Evolutionary conservation across 2,888 invertebrate species (phyloP), one percentile per base, ranked within the genome.

Genomic region (Aphodius granarius): DNA sequence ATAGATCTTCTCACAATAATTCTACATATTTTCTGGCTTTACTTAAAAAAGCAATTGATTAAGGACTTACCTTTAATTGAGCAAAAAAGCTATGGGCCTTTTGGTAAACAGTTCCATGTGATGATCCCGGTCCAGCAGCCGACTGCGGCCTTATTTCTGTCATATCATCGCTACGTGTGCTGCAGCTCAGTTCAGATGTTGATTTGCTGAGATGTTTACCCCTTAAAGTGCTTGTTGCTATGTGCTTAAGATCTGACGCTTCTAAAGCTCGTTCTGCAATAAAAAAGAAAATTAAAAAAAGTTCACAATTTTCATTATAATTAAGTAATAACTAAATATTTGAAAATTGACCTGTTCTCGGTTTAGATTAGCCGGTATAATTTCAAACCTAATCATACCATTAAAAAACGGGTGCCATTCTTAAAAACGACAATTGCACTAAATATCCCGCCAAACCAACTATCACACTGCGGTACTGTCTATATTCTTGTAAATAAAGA

Each of bases 61-160:
- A 43, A 43, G 13, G 9, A 3, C 83, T 85, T 86, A 92, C 92
- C 89, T 94, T 94, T 73, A 95, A 88, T 82, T 94, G 94, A 79
- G 92, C 92, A 85, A 95, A 94, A 87, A 95, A 95, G 80, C 94
- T 94, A 84, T 94, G 94, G 0, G 95, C 95, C 82, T 93, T 91
- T 85, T 95, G 94, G 73, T 95, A 92, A 71, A 95, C 94, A 63
- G 93, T 92, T 0, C 91, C 88, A 78, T 71, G 71, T 20, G 68
- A 68, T 20, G 90, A 89, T 79, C 89, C 88, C 78, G 89, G 89
- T 72, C 89, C 89, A 75, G 89, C 89, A 77, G 88, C 87, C 78
- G 88, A 89, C 80, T 88, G 88, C 20, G 90, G 90, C 23, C 89
- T 86, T 70, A 87, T 84, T 76, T 88, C 88, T 16, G 85, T 86